These are phyloP conservation scores for Agrypnus murinus DNA, from an alignment of 2,888 invertebrate genomes.

Conservation along the genomic window DNA sequence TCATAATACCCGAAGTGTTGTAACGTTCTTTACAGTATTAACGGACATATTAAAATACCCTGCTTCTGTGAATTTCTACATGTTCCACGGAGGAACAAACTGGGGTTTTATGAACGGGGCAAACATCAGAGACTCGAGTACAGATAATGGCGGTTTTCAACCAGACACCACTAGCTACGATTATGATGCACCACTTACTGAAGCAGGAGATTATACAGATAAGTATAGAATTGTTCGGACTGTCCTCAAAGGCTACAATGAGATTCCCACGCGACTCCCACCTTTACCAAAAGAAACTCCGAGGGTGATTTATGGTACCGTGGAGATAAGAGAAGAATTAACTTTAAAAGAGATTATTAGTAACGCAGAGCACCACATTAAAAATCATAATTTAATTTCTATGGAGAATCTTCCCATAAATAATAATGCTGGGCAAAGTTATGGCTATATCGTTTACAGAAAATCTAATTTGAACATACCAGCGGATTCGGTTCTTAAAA, in stretches of 20 bases:
- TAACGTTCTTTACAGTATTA: constrained; percentile 58
- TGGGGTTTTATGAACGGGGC: constrained; percentile 77
- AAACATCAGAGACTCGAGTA: too few relatives aligned
- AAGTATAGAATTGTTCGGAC: constrained; percentile 85
- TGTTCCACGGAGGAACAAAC: constrained; percentile 94
- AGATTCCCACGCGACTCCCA: constrained; percentile 64
- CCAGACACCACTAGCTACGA: constrained; percentile 72
- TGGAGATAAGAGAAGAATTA: constrained; percentile 59
- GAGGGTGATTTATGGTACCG: constrained; percentile 63
- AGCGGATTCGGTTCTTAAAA: constrained; percentile 62
- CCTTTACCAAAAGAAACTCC: constrained; percentile 62
- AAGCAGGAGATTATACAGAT: constrained; percentile 91
- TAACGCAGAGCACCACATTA: constrained; percentile 47
- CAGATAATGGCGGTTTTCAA: constrained; percentile 49
- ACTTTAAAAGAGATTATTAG: constrained; percentile 53
- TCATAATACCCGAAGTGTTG: constrained; percentile 59
- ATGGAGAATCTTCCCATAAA: constrained; percentile 69
- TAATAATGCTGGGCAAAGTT: constrained; percentile 73
- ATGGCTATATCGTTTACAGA: constrained; percentile 75
- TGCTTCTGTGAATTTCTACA: constrained; percentile 86
- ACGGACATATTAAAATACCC: constrained; percentile 64
- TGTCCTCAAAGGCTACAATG: constrained; percentile 67
- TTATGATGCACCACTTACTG: constrained; percentile 90
- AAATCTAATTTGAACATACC: constrained; percentile 63
- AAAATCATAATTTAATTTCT: constrained; percentile 52